Evolutionary conservation across 2,888 invertebrate genomes (phyloP).

Genomic region (Plagiodera versicolora): DNA sequence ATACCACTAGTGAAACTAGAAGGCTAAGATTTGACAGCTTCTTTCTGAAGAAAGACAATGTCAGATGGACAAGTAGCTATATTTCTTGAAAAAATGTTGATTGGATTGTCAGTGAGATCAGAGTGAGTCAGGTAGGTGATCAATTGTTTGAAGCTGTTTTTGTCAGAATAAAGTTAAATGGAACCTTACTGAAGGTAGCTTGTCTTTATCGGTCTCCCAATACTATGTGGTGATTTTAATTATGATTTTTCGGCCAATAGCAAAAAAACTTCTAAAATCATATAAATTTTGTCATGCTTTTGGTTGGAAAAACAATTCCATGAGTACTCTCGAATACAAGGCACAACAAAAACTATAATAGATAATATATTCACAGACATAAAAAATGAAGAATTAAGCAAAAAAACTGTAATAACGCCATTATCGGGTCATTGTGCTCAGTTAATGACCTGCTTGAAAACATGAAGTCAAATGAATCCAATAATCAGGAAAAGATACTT

Average conservation of each 20-base stretch:
- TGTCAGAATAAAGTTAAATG: not conserved
- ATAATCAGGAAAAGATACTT: not conserved
- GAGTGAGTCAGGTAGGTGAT: not conserved
- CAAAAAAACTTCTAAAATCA: too few relatives aligned
- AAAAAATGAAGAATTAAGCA: not conserved
- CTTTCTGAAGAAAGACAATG: constrained; percentile 1
- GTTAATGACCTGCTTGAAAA: not conserved
- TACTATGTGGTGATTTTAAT: too few relatives aligned
- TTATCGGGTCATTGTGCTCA: not conserved
- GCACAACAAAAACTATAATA: constrained; percentile 2
- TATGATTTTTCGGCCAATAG: too few relatives aligned
- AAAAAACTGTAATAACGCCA: constrained; percentile 3
- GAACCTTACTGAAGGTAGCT: not conserved
- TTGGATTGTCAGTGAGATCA: not conserved
- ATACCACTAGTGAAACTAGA: not conserved
- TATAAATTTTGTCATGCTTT: too few relatives aligned
- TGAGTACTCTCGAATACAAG: constrained; percentile 4
- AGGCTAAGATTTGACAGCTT: not conserved
- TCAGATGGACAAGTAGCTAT: not conserved
- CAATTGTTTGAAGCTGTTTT: not conserved
- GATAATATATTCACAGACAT: constrained; percentile 1
- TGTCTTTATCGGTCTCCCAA: too few relatives aligned
- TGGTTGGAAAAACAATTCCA: too few relatives aligned
- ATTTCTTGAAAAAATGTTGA: not conserved
- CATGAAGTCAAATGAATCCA: not conserved